Base-by-base conservation (phyloP, 2,888 invertebrate genomes). In the Lasiommata megera region DNA sequence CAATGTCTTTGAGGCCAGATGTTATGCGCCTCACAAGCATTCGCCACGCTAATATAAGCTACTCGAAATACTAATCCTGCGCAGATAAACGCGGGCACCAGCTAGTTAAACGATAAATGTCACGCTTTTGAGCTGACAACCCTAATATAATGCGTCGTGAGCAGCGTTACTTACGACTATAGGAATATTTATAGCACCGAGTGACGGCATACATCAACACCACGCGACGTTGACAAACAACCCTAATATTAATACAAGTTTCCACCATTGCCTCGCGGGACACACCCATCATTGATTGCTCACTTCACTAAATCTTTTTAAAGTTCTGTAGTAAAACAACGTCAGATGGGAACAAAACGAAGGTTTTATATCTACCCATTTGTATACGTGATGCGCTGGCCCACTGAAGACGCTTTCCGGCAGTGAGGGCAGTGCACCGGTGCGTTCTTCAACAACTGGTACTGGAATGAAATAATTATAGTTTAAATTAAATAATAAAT, bases 401-500 rank as follows among this genome's bases (percentile, higher is more conserved):
- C 98, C 58, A 99, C 98, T n/a, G 98, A 97, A n/a, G 98, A 99
- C 79, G 98, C 96, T 23, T 23, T 23, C 2, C 23, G 23, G 23
- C 23, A 99, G 86, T 99, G 98, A 14, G 99, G 99, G 90, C 99
- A 99, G 73, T 98, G 94, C 38, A 98, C 99, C 73, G 99, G 92
- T 37, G 98, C 95, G 82, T 98, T 98, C 82, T 96, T 96, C 82
- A 97, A 56, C 56, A 73, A 62, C 54, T 77, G 78, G 94, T 94
- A 84, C 96, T 96, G 84, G 41, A 69, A 69, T 9, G 9, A 16
- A 46, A 46, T 29, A 14, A 3, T 31, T 31, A n/a, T n/a, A n/a
- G n/a, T n/a, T n/a, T n/a, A n/a, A n/a, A n/a, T n/a, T n/a, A n/a
- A n/a, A n/a, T n/a, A n/a, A n/a, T n/a, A n/a, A n/a, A n/a, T n/a